Evolutionary conservation across 2,797 vertebrate species (phyloP), one percentile per base, ranked within the genome.

Genomic region (Kryptopterus vitreolus): DNA sequence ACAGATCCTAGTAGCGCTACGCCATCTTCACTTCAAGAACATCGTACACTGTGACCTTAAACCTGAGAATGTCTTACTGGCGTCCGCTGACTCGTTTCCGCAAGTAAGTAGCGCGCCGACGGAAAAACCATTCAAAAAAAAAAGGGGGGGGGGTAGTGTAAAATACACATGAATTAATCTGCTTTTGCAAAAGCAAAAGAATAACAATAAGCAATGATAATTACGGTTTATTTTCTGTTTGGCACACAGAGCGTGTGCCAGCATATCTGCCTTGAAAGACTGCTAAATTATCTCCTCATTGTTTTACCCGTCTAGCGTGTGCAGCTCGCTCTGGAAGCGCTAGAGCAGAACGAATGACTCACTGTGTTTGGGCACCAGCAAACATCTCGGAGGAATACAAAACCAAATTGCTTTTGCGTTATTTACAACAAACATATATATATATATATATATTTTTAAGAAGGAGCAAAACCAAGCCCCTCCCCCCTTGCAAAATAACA

Each of bases 11-110:
- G 95, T 96, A 86, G 97, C 97, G 82, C 89, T 99, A 88, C 94
- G 96, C 73, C 96, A 99, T 87, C 97, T 99, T 82, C 97, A 99
- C 93, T 97, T 99, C 90, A 99, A 98, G 94, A 98, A 99, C 88
- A 96, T 99, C 46, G 97, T 98, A 89, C 97, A 98, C 87, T 99
- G 97, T 91, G 97, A 99, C 87, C 95, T 99, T 78, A 99, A 99
- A 88, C 97, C 97, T 29, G 97, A 99, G 88, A 99, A 99, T 38
- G 97, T 99, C 61, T 92, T 99, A 79, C 83, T 99, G 81, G 96
- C 97, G 0, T 98, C 96, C 3, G 93, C 96, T 1, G 97, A 99
- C 86, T 95, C 97, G 61, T 96, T 96, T 77, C 97, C 97, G 81
- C 97, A 99, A 95, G 97, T 94, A 87, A 94, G 92, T 86, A 83